A percentile compares a stretch with the other conserved stretches of the same genome.
phyloP scores from a whole-genome alignment of 2,888 invertebrate genomes.

The Clostera curtula region DNA sequence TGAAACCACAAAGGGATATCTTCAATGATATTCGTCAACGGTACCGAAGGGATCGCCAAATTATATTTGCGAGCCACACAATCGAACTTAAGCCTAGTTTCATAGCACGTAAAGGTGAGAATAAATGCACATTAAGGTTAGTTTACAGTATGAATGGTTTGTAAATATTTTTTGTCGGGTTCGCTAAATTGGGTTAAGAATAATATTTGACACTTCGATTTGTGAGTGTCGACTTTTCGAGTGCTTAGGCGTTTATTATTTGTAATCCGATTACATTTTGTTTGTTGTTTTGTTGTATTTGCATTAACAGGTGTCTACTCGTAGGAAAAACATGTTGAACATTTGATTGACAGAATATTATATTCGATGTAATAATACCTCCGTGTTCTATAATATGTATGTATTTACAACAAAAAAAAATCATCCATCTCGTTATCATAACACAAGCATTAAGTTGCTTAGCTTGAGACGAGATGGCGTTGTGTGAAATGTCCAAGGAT shows the following conservation, averaged over 20 bases:
- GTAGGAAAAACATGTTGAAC: too few species aligned
- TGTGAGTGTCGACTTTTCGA: constrained; percentile 22
- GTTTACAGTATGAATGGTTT: constrained; percentile 13
- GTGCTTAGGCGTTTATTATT: constrained; percentile 50
- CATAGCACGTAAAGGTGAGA: constrained; percentile 8
- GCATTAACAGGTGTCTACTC: constrained; percentile 18
- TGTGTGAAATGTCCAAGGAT: too few species aligned
- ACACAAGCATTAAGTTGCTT: too few species aligned
- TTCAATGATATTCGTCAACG: constrained; percentile 56
- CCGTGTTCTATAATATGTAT: too few species aligned
- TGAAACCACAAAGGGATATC: constrained; percentile 44
- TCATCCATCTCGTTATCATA: too few species aligned
- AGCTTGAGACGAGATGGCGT: too few species aligned
- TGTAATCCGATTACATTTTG: constrained; percentile 49
- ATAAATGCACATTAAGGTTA: constrained; percentile 2
- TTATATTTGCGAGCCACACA: constrained; percentile 1
- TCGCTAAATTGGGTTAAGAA: constrained; percentile 59
- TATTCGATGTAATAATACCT: too few species aligned
- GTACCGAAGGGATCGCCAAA: constrained; percentile 26
- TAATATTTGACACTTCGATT: constrained; percentile 50
- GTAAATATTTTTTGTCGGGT: constrained; percentile 31
- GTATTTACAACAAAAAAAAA: too few species aligned
- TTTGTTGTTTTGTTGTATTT: constrained; percentile 42
- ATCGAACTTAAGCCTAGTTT: constrained; percentile 17
- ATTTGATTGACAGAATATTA: too few species aligned